Percentiles rank a stretch among this genome's conserved stretches.
phyloP scores from a whole-genome alignment of 1,140 invertebrate genomes.

The Trialeurodes vaporariorum region DNA sequence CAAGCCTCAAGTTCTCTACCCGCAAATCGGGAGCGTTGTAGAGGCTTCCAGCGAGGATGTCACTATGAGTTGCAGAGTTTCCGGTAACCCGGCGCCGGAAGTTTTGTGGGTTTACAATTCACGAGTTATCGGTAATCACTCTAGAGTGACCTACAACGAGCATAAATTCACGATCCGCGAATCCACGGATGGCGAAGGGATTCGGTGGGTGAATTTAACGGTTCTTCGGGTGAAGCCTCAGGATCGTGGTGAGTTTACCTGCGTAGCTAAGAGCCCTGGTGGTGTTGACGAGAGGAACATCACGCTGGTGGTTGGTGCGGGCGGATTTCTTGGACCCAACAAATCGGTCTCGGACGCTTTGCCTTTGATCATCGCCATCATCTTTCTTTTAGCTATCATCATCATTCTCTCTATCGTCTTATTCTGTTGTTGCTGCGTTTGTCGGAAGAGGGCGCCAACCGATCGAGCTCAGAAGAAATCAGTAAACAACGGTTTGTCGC shows the following conservation, averaged over 20 bases:
- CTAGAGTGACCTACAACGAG: slow-evolving; percentile 37
- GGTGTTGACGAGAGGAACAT: slow-evolving; percentile 65
- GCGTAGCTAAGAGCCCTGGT: slow-evolving; percentile 70
- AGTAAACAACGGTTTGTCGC: slow-evolving; percentile 16
- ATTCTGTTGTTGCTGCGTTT: slow-evolving; percentile 53
- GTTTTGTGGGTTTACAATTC: slow-evolving; percentile 61
- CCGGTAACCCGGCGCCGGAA: slow-evolving; percentile 60
- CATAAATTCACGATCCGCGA: slow-evolving; percentile 26
- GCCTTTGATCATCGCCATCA: slow-evolving; percentile 26
- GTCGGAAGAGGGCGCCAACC: slow-evolving; percentile 37
- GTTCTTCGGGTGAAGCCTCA: slow-evolving; percentile 52
- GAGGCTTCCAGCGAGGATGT: slow-evolving; percentile 48
- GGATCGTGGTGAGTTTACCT: slow-evolving; percentile 78
- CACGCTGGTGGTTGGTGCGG: slow-evolving; percentile 40
- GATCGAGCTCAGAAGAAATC: slow-evolving; percentile 31
- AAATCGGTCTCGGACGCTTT: neutral
- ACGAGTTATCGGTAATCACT: slow-evolving; percentile 44
- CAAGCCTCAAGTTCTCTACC: slow-evolving; percentile 50
- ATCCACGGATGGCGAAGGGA: slow-evolving; percentile 35
- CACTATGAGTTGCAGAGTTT: slow-evolving; percentile 61
- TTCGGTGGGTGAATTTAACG: slow-evolving; percentile 61
- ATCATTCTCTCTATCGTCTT: slow-evolving; percentile 46
- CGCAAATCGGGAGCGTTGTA: slow-evolving; percentile 35
- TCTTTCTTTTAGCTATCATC: slow-evolving; percentile 39
- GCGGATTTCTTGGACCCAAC: neutral